phyloP scores from a whole-genome alignment of 2,797 vertebrate genomes.

The Oophaga sylvatica region DNA sequence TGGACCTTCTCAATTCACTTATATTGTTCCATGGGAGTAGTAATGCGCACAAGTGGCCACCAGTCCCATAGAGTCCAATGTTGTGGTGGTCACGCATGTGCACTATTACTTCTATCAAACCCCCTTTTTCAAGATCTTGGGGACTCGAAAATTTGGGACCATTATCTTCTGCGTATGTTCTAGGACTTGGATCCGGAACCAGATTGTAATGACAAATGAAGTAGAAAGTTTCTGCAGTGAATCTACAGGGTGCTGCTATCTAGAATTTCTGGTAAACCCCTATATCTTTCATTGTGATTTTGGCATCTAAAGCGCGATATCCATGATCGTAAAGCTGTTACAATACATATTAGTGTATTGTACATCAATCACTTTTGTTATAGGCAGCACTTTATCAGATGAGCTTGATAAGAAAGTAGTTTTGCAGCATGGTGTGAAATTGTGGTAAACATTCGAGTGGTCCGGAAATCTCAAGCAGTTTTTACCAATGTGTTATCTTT shows the following conservation, averaged over 20 bases:
- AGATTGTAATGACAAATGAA: not conserved
- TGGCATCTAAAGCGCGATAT: too few relatives aligned
- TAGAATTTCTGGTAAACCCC: not conserved
- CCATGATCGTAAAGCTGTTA: not conserved
- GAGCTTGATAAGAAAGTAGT: not conserved
- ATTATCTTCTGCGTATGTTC: too few relatives aligned
- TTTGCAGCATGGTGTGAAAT: slow-evolving; percentile 5
- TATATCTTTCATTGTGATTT: not conserved
- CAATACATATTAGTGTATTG: not conserved
- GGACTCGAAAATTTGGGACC: too few relatives aligned
- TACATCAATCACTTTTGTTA: not conserved
- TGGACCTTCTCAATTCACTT: too few relatives aligned
- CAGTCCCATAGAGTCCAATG: too few relatives aligned
- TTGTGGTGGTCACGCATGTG: too few relatives aligned
- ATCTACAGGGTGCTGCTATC: not conserved
- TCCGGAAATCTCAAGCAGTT: slow-evolving; percentile 7
- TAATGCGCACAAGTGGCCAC: too few relatives aligned
- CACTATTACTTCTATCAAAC: too few relatives aligned
- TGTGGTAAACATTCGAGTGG: slow-evolving; percentile 7
- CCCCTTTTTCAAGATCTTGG: too few relatives aligned
- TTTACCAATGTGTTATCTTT: not conserved
- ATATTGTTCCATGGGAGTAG: too few relatives aligned
- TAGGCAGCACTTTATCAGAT: not conserved
- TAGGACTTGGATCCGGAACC: too few relatives aligned
- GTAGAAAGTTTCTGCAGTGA: not conserved